A percentile compares a stretch with the other conserved stretches of the same genome.
Evolutionary conservation across 2,888 invertebrate species (phyloP).

Genomic region (Carterocephalus palaemon): DNA sequence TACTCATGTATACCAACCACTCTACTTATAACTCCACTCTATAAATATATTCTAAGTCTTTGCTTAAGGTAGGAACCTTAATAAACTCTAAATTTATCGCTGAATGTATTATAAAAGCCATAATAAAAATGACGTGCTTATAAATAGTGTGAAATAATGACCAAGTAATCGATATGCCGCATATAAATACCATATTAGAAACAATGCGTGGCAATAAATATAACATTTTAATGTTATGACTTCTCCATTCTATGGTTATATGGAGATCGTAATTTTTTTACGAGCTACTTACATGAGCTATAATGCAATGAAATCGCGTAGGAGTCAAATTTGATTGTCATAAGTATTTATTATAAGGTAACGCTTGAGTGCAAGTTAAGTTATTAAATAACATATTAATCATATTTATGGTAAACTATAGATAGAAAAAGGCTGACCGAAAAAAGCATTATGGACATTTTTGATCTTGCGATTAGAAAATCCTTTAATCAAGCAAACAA

Average conservation of each 20-base stretch:
- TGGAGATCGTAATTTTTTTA: conserved; percentile 53
- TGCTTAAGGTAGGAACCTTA: too few species aligned
- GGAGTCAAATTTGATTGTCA: conserved; percentile 10
- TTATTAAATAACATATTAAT: too few species aligned
- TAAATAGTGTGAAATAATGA: conserved; percentile 20
- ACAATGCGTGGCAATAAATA: conserved; percentile 44
- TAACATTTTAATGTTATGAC: conserved; percentile 43
- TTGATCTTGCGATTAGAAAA: too few species aligned
- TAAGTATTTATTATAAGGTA: neutral
- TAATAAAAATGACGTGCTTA: conserved; percentile 16
- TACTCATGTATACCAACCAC: too few species aligned
- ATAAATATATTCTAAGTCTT: too few species aligned
- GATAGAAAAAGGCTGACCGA: too few species aligned
- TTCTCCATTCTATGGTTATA: conserved; percentile 59
- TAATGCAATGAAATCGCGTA: conserved; percentile 10
- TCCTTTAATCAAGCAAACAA: too few species aligned
- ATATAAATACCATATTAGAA: conserved; percentile 46
- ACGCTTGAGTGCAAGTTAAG: too few species aligned
- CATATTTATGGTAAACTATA: too few species aligned
- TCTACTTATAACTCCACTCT: too few species aligned
- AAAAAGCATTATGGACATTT: too few species aligned
- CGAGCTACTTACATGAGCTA: conserved; percentile 37
- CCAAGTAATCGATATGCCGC: conserved; percentile 27
- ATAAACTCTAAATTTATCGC: conserved; percentile 11
- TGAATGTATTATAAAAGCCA: conserved; percentile 7